phyloP scores from a whole-genome alignment of 2,113 vertebrate species.

The Suncus etruscus region DNA sequence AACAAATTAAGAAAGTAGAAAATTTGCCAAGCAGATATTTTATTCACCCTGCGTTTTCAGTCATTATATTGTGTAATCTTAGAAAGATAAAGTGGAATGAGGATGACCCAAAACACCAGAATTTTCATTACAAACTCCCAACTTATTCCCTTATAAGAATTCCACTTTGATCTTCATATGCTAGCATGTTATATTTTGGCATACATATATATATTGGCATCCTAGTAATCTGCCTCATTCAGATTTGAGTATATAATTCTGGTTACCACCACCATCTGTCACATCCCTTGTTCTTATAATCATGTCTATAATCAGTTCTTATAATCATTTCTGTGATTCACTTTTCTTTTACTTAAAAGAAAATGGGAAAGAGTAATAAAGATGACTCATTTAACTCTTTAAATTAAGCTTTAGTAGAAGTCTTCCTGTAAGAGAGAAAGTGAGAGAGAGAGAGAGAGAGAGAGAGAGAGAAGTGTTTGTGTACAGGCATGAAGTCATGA shows the following conservation, averaged over 20 bases:
- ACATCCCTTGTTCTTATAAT: background rate
- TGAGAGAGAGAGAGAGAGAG: too few species aligned
- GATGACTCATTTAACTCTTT: background rate
- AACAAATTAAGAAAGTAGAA: background rate
- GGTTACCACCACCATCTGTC: constrained; percentile 6
- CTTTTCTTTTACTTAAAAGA: constrained; percentile 32
- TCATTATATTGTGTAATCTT: constrained; percentile 16
- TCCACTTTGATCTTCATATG: constrained; percentile 69
- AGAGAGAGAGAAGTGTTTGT: too few species aligned
- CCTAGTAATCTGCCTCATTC: constrained; percentile 21
- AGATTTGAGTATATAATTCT: constrained; percentile 51
- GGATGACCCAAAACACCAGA: constrained; percentile 10
- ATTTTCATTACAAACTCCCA: background rate
- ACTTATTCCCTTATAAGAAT: background rate
- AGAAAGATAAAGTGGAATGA: constrained; percentile 36
- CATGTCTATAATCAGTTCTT: background rate
- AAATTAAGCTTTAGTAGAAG: background rate
- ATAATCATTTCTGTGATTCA: background rate
- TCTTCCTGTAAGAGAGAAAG: background rate
- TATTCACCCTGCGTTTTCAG: constrained; percentile 6
- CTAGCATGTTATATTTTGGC: constrained; percentile 1
- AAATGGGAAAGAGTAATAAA: constrained; percentile 4
- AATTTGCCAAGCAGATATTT: background rate
- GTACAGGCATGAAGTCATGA: too few species aligned
- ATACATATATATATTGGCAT: constrained; percentile 54